Conservation (phyloP, 53 echinoderm and acorn worm genomes). For the Pentamera pediparva region DNA sequence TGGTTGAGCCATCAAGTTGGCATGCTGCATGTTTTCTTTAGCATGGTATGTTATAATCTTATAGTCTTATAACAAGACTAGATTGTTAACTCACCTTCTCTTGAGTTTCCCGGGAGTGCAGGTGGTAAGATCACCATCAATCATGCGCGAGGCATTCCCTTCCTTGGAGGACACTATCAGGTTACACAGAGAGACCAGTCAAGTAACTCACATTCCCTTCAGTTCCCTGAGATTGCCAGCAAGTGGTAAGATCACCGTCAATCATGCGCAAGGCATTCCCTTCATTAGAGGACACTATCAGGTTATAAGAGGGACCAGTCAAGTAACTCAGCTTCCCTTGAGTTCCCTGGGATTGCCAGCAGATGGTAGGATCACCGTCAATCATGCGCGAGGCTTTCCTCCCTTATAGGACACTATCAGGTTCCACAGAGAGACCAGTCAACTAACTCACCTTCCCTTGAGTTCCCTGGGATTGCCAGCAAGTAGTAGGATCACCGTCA, state of each 20-base stretch:
- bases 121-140: constrained; percentile 74
- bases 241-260: constrained; percentile 74
- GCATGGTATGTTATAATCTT: too few relatives aligned
- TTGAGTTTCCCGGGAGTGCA: constrained; percentile 89
- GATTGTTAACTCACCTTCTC: constrained; percentile 90
- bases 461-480: constrained; percentile 91
- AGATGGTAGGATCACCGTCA: constrained; percentile 73
- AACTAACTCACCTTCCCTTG: constrained; percentile 85
- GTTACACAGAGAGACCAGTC: too few relatives aligned
- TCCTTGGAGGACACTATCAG: constrained; percentile 83
- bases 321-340: constrained; percentile 92
- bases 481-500: constrained; percentile 74
- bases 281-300: constrained; percentile 81
- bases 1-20: too few relatives aligned
- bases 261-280: constrained; percentile 72
- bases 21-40: too few relatives aligned
- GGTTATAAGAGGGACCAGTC: too few relatives aligned
- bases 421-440: too few relatives aligned
- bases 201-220: constrained; percentile 91
- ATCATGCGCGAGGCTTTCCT: constrained; percentile 75
- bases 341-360: constrained; percentile 91
- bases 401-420: constrained; percentile 80
- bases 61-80: too few relatives aligned
- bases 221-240: constrained; percentile 91
- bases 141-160: constrained; percentile 68